phyloP scores from a whole-genome alignment of 2,113 vertebrate species.

The Seriola rivoliana region DNA sequence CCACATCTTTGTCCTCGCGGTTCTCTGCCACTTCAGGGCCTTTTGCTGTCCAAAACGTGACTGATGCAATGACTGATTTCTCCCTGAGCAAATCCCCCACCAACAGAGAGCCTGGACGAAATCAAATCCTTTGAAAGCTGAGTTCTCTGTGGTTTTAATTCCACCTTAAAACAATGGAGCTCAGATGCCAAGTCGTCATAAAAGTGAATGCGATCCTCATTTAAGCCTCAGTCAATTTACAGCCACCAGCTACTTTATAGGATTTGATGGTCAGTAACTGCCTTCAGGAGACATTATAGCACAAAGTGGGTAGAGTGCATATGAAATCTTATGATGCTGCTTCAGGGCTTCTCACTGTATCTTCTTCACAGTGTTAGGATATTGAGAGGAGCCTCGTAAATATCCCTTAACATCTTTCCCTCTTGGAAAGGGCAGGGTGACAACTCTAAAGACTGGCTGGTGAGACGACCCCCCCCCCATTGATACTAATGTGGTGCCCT shows the following conservation, averaged over 20 bases:
- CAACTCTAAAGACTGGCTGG: conserved; percentile 32
- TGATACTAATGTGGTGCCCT: conserved; percentile 51
- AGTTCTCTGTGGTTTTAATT: conserved; percentile 37
- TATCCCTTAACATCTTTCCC: conserved; percentile 51
- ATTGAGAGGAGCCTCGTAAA: conserved; percentile 49
- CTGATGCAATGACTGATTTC: conserved; percentile 28
- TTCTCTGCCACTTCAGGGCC: conserved; percentile 14
- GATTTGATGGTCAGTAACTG: conserved; percentile 51
- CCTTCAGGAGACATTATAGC: conserved; percentile 41
- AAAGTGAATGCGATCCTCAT: conserved; percentile 51
- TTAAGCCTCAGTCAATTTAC: conserved; percentile 42
- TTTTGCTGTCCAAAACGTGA: conserved; percentile 1
- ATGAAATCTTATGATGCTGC: conserved; percentile 36
- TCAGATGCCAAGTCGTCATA: conserved; percentile 29
- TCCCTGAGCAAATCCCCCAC: neutral
- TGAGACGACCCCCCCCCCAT: conserved; percentile 61
- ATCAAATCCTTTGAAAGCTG: conserved; percentile 62
- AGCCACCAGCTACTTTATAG: conserved; percentile 34
- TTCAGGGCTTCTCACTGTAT: conserved; percentile 18
- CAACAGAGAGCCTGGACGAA: conserved; percentile 12
- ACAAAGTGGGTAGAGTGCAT: conserved; percentile 51
- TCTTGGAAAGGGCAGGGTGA: conserved; percentile 52
- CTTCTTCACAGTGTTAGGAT: conserved; percentile 8
- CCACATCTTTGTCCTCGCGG: conserved; percentile 30
- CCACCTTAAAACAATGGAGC: conserved; percentile 51